A percentile compares a stretch with the other conserved stretches of the same genome.
These are phyloP conservation scores for Drosophila murphyi DNA, from an alignment of 1,140 invertebrate genomes.

Conservation along the genomic window DNA sequence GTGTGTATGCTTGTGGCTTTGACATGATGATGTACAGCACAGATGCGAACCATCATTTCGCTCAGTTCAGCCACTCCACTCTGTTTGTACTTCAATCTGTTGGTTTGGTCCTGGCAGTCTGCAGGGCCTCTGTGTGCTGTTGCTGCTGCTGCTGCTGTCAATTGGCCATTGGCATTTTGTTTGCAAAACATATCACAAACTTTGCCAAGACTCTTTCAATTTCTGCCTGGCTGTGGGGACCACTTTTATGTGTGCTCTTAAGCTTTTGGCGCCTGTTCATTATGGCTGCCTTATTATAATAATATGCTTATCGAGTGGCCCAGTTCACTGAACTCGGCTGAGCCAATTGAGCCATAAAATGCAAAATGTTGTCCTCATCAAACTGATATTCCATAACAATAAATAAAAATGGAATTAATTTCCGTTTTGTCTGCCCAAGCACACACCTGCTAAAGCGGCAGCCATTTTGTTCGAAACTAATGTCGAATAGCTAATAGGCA, in stretches of 20 bases:
- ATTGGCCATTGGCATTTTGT: slow-evolving; percentile 76
- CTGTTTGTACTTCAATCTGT: slow-evolving; percentile 62
- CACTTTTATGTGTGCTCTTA: slow-evolving; percentile 64
- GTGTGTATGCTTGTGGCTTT: slow-evolving; percentile 26
- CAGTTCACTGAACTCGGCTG: slow-evolving; percentile 56
- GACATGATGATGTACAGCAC: slow-evolving; percentile 56
- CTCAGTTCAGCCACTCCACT: slow-evolving; percentile 15
- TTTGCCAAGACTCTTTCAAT: slow-evolving; percentile 57
- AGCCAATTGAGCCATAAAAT: slow-evolving; percentile 30
- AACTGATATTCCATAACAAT: slow-evolving; percentile 67
- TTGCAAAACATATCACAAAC: slow-evolving; percentile 79
- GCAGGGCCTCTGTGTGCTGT: slow-evolving; percentile 12
- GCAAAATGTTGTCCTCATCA: slow-evolving; percentile 47
- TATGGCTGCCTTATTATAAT: slow-evolving; percentile 71
- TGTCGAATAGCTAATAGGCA: slow-evolving; percentile 39
- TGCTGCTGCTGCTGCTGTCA: slow-evolving; percentile 46
- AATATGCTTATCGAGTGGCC: slow-evolving; percentile 73
- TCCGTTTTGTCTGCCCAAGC: slow-evolving; percentile 56
- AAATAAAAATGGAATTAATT: slow-evolving; percentile 78
- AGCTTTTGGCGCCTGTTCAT: slow-evolving; percentile 69
- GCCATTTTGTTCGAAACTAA: slow-evolving; percentile 47
- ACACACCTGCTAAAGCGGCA: slow-evolving; percentile 29
- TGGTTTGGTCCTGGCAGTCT: slow-evolving; percentile 46
- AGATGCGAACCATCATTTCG: slow-evolving; percentile 46
- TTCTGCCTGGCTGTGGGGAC: slow-evolving; percentile 25